Conservation (phyloP, 2,888 invertebrate species). For the Trachelus troglodyta region DNA sequence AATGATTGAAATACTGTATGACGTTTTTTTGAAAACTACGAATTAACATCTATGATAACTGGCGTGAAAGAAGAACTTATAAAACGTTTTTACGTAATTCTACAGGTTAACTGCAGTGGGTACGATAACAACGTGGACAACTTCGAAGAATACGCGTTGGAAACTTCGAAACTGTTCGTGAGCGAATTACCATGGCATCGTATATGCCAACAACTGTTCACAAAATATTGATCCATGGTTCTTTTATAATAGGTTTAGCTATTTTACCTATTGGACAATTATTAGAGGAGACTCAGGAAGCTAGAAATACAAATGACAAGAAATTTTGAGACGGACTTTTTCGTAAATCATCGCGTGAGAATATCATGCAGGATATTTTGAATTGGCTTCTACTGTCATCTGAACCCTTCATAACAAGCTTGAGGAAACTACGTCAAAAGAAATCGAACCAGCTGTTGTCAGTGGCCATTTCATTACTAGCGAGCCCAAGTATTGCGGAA, state of each 20-base stretch:
- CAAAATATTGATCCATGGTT: constrained; percentile 37
- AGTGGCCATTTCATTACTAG: constrained; percentile 1
- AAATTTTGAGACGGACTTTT: constrained; percentile 31
- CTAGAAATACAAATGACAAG: constrained; percentile 29
- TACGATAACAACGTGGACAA: constrained; percentile 24
- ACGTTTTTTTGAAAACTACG: constrained; percentile 26
- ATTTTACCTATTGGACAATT: constrained; percentile 28
- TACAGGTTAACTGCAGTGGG: constrained; percentile 28
- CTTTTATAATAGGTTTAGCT: constrained; percentile 25
- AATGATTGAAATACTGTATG: constrained; percentile 31
- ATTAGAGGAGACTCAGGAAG: constrained; percentile 33
- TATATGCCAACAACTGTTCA: constrained; percentile 40
- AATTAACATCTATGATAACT: constrained; percentile 18
- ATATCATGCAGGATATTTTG: constrained; percentile 36
- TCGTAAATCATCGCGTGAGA: constrained; percentile 31
- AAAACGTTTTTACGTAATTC: constrained; percentile 22
- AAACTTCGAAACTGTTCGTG: constrained; percentile 33
- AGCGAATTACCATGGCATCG: constrained; percentile 35
- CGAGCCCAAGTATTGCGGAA: not conserved
- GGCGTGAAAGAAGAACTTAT: constrained; percentile 22
- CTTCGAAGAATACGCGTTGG: constrained; percentile 24
- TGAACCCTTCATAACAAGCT: constrained; percentile 34
- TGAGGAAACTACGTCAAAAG: constrained; percentile 15
- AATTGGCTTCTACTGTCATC: constrained; percentile 37
- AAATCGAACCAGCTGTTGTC: constrained; percentile 3